Base-by-base conservation (phyloP, 1,140 invertebrate genomes). In the Pteromalus puparum region DNA sequence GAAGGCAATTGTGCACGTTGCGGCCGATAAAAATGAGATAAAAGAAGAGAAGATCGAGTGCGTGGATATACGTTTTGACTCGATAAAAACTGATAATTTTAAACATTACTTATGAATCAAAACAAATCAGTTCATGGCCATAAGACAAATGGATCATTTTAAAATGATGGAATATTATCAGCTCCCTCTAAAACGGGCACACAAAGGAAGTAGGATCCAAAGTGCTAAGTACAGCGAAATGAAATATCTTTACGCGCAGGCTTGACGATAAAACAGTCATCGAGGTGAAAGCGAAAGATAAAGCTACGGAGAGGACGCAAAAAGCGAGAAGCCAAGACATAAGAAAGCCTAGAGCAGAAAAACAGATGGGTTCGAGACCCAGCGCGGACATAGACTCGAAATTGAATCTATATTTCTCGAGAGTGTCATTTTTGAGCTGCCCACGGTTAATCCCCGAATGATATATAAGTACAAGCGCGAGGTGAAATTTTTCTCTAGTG, bases 331-430 rank as follows among this genome's bases (percentile, higher is more conserved):
- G 53, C 18, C 4, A 42, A 30, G 21, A 24, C 13, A 26, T 67
- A 38, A 67, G 21, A 61, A 46, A 18, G 18, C 53, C 15, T 48
- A 48, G 74, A 48, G 12, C 6, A 65, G 28, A 78, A 28, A 30
- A 65, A 65, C 21, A 42, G 9, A 79, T n/a, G 15, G 65, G 30
- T 15, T 30, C 13, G 9, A 74, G 24, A 30, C 26, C 46, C 3
- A 21, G 18, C 21, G 3, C 53, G 53, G 18, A n/a, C 53, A n/a
- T 15, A 53, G 21, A n/a, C 18, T 21, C 42, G 53, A 79, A 68
- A 79, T 79, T 79, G 48, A 79, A 79, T 79, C 77, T 79, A 79
- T 79, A 79, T 79, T 79, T 30, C 28, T 53, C 28, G 65, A 68
- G 26, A 30, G 10, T 42, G 77, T 79, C 65, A 42, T 68, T 46